A percentile compares a stretch with the other conserved stretches of the same genome.
phyloP scores from a whole-genome alignment of 2,797 vertebrate species.

The Sebastes umbrosus region DNA sequence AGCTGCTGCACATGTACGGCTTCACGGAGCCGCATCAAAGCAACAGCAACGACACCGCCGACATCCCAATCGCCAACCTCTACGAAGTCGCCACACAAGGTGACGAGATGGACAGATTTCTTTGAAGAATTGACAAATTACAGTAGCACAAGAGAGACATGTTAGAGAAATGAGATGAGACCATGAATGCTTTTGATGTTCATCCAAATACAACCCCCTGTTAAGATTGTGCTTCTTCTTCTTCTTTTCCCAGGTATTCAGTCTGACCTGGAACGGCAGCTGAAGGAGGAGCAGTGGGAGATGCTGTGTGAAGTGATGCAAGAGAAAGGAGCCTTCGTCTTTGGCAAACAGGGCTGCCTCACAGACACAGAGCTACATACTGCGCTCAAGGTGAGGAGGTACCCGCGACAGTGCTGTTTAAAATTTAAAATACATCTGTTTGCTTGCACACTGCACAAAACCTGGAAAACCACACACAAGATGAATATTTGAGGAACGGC shows the following conservation, averaged over 20 bases:
- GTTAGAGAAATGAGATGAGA: background rate
- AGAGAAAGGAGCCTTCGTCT: slow-evolving; percentile 89
- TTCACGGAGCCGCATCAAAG: slow-evolving; percentile 87
- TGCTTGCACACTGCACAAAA: background rate
- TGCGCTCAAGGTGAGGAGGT: slow-evolving; percentile 85
- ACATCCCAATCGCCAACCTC: slow-evolving; percentile 87
- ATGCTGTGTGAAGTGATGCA: slow-evolving; percentile 84
- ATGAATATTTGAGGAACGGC: background rate
- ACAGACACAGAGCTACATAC: slow-evolving; percentile 88
- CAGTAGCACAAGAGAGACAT: background rate
- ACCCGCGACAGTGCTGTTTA: background rate
- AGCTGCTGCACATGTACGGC: slow-evolving; percentile 97
- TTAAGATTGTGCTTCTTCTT: background rate
- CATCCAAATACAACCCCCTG: background rate
- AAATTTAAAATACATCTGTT: no score
- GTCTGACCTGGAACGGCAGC: slow-evolving; percentile 71
- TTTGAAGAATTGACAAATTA: background rate
- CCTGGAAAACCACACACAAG: background rate
- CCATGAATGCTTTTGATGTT: background rate
- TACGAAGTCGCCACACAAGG: slow-evolving; percentile 82
- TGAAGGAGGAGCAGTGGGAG: slow-evolving; percentile 84
- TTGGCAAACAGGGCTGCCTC: slow-evolving; percentile 86
- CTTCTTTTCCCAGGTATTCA: slow-evolving; percentile 66
- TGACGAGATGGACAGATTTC: slow-evolving; percentile 48
- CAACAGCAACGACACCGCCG: slow-evolving; percentile 89